Evolutionary conservation across 2,888 invertebrate genomes (phyloP).

Genomic region (Cephalotes varians): DNA sequence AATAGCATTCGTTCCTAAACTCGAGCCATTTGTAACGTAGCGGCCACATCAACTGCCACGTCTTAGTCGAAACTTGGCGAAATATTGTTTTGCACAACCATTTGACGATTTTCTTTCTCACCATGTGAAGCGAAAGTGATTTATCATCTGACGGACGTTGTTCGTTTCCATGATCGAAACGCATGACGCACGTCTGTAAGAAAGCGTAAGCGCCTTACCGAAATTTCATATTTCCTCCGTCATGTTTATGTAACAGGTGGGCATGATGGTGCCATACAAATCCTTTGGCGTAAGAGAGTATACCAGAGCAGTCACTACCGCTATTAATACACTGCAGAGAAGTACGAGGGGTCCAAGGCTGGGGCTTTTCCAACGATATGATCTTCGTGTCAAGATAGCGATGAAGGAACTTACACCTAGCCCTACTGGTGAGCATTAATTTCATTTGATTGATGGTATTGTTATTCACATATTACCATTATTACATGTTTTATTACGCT

Average conservation of each 20-base stretch:
- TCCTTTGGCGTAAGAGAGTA: conserved; percentile 92
- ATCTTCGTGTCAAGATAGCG: conserved; percentile 89
- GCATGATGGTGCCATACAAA: conserved; percentile 92
- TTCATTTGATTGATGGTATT: neutral
- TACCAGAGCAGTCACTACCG: conserved; percentile 90
- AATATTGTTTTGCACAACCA: conserved; percentile 31
- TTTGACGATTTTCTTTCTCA: conserved; percentile 35
- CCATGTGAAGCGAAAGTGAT: conserved; percentile 11
- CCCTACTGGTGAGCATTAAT: conserved; percentile 89
- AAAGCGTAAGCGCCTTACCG: neutral
- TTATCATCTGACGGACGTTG: conserved; percentile 6
- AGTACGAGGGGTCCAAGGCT: conserved; percentile 87
- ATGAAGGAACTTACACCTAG: conserved; percentile 92
- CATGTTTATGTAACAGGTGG: conserved; percentile 86
- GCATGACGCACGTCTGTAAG: neutral
- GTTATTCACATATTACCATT: neutral
- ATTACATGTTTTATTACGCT: neutral
- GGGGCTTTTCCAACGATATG: conserved; percentile 90
- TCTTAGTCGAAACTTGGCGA: conserved; percentile 31
- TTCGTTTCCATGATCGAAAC: neutral
- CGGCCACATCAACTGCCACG: conserved; percentile 2
- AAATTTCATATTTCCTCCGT: conserved; percentile 24
- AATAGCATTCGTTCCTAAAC: neutral
- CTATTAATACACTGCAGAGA: conserved; percentile 89
- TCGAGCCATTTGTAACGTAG: conserved; percentile 26